These are phyloP conservation scores for Ara ararauna DNA, from an alignment of 2,797 vertebrate species.

Conservation along the genomic window DNA sequence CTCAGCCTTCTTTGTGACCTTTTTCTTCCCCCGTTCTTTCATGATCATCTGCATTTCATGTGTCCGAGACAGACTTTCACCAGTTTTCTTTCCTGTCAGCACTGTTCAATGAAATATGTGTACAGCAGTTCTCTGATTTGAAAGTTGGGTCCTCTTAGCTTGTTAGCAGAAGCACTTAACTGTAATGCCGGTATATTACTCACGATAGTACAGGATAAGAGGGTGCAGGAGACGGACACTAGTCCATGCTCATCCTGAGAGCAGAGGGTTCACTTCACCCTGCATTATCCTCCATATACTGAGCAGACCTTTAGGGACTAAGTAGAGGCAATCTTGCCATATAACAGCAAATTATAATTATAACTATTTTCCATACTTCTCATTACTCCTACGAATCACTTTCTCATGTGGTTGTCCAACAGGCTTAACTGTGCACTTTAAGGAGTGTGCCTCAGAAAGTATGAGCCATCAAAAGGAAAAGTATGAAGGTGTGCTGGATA, in stretches of 20 bases:
- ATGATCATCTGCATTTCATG: not conserved
- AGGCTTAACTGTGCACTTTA: not conserved
- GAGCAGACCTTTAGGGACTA: not conserved
- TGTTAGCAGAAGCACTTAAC: not conserved
- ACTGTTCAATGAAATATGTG: not conserved
- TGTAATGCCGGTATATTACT: not conserved
- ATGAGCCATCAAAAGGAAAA: not conserved
- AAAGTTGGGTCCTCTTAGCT: not conserved
- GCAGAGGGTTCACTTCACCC: not conserved
- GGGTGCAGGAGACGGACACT: not conserved
- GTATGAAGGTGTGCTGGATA: not conserved
- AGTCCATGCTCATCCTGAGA: not conserved
- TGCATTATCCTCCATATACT: not conserved
- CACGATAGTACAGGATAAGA: rapidly evolving
- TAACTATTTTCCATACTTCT: not conserved
- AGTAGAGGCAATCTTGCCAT: not conserved
- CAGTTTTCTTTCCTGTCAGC: not conserved
- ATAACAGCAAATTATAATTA: not conserved
- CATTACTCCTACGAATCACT: not conserved
- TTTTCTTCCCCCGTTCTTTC: not conserved
- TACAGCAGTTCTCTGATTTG: not conserved
- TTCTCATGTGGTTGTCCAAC: not conserved
- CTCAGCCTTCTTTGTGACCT: not conserved
- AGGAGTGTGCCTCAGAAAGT: not conserved
- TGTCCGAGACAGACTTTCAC: not conserved